These are phyloP conservation scores for Lomographa bimaculata DNA, from an alignment of 2,888 invertebrate genomes.

Conservation along the genomic window DNA sequence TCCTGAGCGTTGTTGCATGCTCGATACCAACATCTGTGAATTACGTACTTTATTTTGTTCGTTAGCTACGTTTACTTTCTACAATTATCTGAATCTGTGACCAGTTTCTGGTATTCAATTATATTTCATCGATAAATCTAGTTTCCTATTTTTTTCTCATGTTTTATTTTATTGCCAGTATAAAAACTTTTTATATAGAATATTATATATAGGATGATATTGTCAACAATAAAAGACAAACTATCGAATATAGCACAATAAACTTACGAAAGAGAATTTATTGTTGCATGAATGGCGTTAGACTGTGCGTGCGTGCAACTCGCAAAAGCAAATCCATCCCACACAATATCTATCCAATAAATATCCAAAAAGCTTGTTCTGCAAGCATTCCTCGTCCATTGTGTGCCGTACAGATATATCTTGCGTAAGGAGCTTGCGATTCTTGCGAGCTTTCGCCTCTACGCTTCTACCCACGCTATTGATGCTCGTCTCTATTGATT, in stretches of 20 bases:
- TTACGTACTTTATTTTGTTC: slow-evolving; percentile 38
- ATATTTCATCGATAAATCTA: slow-evolving; percentile 10
- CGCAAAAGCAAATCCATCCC: slow-evolving; percentile 72
- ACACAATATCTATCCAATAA: slow-evolving; percentile 81
- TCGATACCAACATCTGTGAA: slow-evolving; percentile 43
- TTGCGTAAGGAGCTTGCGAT: slow-evolving; percentile 74
- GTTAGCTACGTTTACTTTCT: slow-evolving; percentile 18
- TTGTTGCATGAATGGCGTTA: slow-evolving; percentile 47
- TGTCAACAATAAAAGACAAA: slow-evolving; percentile 9
- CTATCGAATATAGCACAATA: slow-evolving; percentile 23
- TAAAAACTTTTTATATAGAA: no score
- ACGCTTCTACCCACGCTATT: slow-evolving; percentile 65
- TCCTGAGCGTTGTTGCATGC: slow-evolving; percentile 44
- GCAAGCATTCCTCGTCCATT: slow-evolving; percentile 76
- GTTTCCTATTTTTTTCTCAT: neutral
- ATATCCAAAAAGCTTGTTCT: slow-evolving; percentile 82
- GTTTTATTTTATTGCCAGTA: no score
- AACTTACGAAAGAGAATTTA: slow-evolving; percentile 39
- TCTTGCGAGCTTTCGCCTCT: slow-evolving; percentile 61
- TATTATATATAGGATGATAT: no score
- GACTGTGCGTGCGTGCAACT: slow-evolving; percentile 51
- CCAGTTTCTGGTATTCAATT: slow-evolving; percentile 10
- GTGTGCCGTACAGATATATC: slow-evolving; percentile 78
- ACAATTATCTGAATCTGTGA: slow-evolving; percentile 15
- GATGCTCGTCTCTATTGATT: slow-evolving; percentile 61